phyloP scores from a whole-genome alignment of 2,888 invertebrate species.

The Phortica magna region DNA sequence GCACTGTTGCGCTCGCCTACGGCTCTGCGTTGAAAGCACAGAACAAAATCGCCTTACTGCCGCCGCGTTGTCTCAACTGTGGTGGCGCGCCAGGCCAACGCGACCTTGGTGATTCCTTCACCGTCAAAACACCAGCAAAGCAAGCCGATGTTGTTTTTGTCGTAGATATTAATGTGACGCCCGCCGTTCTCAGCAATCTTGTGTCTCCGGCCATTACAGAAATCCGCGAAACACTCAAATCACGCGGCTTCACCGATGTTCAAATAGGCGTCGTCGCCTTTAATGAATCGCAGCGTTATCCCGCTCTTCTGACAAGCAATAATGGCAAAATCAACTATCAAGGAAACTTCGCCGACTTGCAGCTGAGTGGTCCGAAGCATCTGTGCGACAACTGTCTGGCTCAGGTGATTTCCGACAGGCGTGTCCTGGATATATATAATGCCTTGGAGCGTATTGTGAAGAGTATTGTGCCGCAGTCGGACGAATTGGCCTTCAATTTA shows the following conservation, averaged over 20 bases:
- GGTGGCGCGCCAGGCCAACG: conserved; percentile 74
- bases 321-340: conserved; percentile 79
- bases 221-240: conserved; percentile 70
- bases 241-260: conserved; percentile 79
- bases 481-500: conserved; percentile 82
- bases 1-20: conserved; percentile 85
- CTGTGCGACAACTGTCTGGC: conserved; percentile 61
- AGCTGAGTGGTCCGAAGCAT: conserved; percentile 73
- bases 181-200: conserved; percentile 77
- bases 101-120: conserved; percentile 82
- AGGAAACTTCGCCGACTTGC: conserved; percentile 77
- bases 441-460: conserved; percentile 58
- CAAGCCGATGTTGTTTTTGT: conserved; percentile 90
- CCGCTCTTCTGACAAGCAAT: conserved; percentile 81
- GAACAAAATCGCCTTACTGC: conserved; percentile 82
- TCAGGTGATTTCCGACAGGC: conserved; percentile 61
- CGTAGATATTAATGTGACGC: conserved; percentile 80
- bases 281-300: conserved; percentile 80
- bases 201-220: conserved; percentile 69
- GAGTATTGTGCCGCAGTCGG: conserved; percentile 75
- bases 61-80: conserved; percentile 83
- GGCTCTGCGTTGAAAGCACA: conserved; percentile 82
- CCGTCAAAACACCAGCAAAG: conserved; percentile 83
- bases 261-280: conserved; percentile 81
- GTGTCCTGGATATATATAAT: conserved; percentile 66